Percentiles rank a stretch among this genome's conserved stretches.
These are phyloP conservation scores for Anas acuta DNA, from an alignment of 2,797 vertebrate genomes.

Conservation along the genomic window DNA sequence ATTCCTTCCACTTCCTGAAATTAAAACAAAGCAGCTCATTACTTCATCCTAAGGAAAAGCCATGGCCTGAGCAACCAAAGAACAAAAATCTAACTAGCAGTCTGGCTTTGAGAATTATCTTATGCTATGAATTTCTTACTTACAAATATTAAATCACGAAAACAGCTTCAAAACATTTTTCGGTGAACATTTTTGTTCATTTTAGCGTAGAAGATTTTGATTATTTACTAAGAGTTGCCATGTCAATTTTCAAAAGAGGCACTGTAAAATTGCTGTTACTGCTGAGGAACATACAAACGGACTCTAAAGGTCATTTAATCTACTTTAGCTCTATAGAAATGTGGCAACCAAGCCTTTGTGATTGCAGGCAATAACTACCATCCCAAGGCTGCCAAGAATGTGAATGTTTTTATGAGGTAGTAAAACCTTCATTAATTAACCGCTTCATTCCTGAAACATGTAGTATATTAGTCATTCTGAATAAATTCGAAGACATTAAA, in stretches of 20 bases:
- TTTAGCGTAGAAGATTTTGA: neutral
- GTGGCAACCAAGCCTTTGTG: neutral
- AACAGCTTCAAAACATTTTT: neutral
- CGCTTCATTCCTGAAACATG: neutral
- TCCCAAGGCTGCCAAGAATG: neutral
- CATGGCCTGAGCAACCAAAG: neutral
- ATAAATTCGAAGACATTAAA: neutral
- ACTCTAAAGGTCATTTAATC: neutral
- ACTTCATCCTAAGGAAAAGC: neutral
- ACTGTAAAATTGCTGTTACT: neutral
- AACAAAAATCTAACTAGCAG: neutral
- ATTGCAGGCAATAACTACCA: neutral
- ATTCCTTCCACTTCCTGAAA: neutral
- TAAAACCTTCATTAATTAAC: slow-evolving; percentile 1
- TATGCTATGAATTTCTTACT: neutral
- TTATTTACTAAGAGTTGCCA: neutral
- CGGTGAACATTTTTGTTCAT: neutral
- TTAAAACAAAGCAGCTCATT: neutral
- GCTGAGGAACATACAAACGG: neutral
- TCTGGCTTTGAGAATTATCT: neutral
- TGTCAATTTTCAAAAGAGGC: neutral
- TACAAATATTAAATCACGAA: neutral
- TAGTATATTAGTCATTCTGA: neutral
- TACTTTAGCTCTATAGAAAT: neutral
- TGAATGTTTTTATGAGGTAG: neutral